Conservation (phyloP, 1,140 invertebrate species). For the Ctenoplectra terminalis region DNA sequence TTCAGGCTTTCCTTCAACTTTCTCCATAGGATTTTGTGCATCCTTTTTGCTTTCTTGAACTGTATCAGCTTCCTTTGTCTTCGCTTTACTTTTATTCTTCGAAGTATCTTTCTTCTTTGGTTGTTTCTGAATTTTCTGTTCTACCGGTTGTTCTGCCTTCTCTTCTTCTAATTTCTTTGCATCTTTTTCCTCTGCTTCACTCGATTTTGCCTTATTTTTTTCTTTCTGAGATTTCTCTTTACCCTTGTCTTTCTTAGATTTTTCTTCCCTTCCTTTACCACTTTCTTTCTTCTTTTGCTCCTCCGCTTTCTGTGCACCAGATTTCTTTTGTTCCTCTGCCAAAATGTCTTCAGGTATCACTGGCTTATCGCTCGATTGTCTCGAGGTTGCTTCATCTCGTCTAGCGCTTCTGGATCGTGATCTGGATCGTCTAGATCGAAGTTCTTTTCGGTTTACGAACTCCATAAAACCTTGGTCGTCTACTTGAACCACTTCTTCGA, state of each 20-base stretch:
- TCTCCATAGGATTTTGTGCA: neutral
- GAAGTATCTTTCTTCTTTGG: conserved; percentile 22
- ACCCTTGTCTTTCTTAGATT: conserved; percentile 26
- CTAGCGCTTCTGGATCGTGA: conserved; percentile 77
- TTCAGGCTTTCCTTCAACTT: neutral
- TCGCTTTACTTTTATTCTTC: conserved; percentile 24
- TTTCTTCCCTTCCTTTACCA: conserved; percentile 24
- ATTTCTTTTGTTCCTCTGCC: neutral
- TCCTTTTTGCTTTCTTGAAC: neutral
- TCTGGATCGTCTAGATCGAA: conserved; percentile 79
- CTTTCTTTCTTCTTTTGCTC: conserved; percentile 24
- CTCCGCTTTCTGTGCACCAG: conserved; percentile 17
- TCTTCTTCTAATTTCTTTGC: neutral
- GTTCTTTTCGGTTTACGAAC: conserved; percentile 80
- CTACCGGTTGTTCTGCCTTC: neutral
- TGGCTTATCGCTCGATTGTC: conserved; percentile 2
- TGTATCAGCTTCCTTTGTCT: neutral
- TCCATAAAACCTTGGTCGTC: conserved; percentile 83
- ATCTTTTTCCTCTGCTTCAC: conserved; percentile 6
- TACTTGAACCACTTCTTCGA: conserved; percentile 75
- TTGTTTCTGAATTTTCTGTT: conserved; percentile 22
- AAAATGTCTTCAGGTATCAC: neutral
- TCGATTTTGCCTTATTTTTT: conserved; percentile 2
- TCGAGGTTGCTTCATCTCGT: conserved; percentile 45
- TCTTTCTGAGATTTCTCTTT: conserved; percentile 27